Base-by-base conservation (phyloP, 2,888 invertebrate genomes). In the Hylaea fasciaria region DNA sequence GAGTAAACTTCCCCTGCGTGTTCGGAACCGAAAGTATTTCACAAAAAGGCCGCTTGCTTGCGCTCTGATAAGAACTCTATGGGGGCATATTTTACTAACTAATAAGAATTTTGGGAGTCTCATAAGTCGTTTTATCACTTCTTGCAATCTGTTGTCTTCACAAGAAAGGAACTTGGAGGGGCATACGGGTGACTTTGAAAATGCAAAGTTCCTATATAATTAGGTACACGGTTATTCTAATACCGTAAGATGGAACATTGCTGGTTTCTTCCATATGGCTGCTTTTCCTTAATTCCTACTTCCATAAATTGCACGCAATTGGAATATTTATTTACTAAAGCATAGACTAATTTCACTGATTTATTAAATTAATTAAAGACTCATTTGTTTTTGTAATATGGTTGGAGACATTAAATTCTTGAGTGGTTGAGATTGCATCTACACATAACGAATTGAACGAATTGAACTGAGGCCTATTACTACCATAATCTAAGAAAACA, bases 11-110 rank as follows among this genome's bases (percentile, higher is more conserved):
- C 77, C 69, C 72, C 76, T 77, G 80, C 78, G 77, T 78, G 76
- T 74, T 80, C 75, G 75, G 71, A 72, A 76, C 76, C 76, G 76
- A 80, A 83, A 83, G 83, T 81, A 79, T 84, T 83, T 82, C 75
- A 70, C 71, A 77, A 82, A 82, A 83, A 80, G 73, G 69, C 72
- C 58, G 70, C 75, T 74, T 74, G 72, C 71, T 77, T 74, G 74
- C 74, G 76, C 76, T 74, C 74, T 70, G 77, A 83, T 82, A 85
- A 76, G 69, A 72, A 76, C 65, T 65, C 51, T 57, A 62, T 62
- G 52, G 58, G 52, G 65, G 62, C 51, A 60, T 61, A 64, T 66
- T 68, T 64, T 62, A 53, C 62, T 57, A 58, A 47, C 58, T 52
- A 62, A 62, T 57, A 57, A 62, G 61, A 62, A 62, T 57, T 60